Percentiles rank a stretch among this genome's conserved stretches.
Evolutionary conservation across 2,797 vertebrate species (phyloP).

Genomic region (Notoglanidium macrostoma): DNA sequence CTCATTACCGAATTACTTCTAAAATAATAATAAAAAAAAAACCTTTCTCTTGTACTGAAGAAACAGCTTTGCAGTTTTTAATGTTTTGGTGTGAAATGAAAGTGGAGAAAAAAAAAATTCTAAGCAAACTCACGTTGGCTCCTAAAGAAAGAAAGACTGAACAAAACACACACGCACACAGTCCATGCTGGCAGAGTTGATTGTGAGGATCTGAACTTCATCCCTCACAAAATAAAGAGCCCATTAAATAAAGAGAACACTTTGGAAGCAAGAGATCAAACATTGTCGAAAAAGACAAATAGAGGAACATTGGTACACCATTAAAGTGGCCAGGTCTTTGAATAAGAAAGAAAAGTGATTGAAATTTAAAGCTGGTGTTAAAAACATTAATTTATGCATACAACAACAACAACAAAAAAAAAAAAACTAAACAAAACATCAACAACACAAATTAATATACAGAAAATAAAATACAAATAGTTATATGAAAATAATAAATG

Average conservation of each 20-base stretch:
- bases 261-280: slow-evolving; percentile 77
- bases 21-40: slow-evolving; percentile 53
- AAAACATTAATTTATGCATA: slow-evolving; percentile 84
- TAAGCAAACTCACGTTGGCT: slow-evolving; percentile 75
- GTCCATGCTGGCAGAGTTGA: slow-evolving; percentile 75
- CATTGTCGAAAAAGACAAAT: slow-evolving; percentile 68
- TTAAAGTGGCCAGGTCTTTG: slow-evolving; percentile 81
- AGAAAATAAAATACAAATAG: slow-evolving; percentile 84
- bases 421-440: slow-evolving; percentile 59
- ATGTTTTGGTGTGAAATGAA: slow-evolving; percentile 76
- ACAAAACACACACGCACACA: slow-evolving; percentile 48
- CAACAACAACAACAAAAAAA: slow-evolving; percentile 39
- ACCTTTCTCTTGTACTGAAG: slow-evolving; percentile 59
- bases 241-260: slow-evolving; percentile 73
- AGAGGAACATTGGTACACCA: slow-evolving; percentile 71
- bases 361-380: slow-evolving; percentile 91
- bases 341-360: slow-evolving; percentile 68
- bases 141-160: slow-evolving; percentile 60
- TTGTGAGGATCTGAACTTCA: slow-evolving; percentile 65
- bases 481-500: slow-evolving; percentile 82
- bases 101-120: slow-evolving; percentile 53
- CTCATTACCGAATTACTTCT: slow-evolving; percentile 66
- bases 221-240: slow-evolving; percentile 66
- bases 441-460: slow-evolving; percentile 78
- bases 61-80: slow-evolving; percentile 74